phyloP scores from a whole-genome alignment of 2,888 invertebrate species.

The Hyles lineata region DNA sequence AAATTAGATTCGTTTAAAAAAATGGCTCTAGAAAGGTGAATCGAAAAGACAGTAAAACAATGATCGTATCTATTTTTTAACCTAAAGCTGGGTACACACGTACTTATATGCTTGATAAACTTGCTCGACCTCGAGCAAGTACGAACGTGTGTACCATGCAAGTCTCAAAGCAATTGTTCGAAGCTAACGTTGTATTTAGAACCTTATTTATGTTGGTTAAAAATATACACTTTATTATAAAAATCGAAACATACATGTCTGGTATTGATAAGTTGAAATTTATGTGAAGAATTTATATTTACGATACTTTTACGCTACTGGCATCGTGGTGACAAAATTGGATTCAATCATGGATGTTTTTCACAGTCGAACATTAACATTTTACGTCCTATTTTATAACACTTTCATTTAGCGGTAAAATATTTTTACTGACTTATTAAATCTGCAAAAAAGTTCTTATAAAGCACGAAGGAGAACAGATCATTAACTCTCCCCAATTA shows the following conservation, averaged over 20 bases:
- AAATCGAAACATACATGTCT: neutral
- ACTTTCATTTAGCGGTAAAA: neutral
- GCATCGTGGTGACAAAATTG: slow-evolving; percentile 1
- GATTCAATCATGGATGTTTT: slow-evolving; percentile 16
- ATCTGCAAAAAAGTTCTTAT: neutral
- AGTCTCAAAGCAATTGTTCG: no score
- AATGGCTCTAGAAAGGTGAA: no score
- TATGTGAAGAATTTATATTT: slow-evolving; percentile 9
- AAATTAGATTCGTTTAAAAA: no score
- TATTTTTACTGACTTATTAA: neutral
- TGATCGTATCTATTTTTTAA: no score
- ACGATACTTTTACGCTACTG: slow-evolving; percentile 9
- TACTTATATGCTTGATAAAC: no score
- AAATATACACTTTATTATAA: neutral
- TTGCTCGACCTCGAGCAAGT: no score
- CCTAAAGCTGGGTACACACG: no score
- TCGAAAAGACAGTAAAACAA: neutral
- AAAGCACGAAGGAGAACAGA: neutral
- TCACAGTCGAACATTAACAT: neutral
- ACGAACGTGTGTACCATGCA: no score
- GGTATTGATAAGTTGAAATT: neutral
- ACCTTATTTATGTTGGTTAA: neutral
- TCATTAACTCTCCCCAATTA: no score
- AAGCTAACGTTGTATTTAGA: no score
- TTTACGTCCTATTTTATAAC: neutral